Evolutionary conservation across 53 echinoderm and acorn worm species (phyloP).

Genomic region (Holothuria scabra): DNA sequence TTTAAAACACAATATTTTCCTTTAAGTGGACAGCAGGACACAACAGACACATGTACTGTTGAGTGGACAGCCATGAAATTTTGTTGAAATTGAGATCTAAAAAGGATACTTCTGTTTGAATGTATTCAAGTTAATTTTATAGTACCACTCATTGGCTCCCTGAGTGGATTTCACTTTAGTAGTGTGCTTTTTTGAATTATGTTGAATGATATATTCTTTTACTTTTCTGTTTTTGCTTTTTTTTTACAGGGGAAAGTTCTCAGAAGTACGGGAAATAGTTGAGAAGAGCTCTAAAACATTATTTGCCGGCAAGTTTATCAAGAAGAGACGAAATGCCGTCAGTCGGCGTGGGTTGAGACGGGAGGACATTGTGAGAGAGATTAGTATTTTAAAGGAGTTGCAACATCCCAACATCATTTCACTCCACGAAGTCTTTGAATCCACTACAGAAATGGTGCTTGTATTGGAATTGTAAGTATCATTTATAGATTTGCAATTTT

Average conservation of each 20-base stretch:
- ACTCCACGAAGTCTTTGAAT: conserved; percentile 90
- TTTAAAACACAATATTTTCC: too few species aligned
- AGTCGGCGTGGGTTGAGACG: conserved; percentile 82
- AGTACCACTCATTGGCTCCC: too few species aligned
- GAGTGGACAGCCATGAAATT: too few species aligned
- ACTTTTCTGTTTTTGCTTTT: not conserved
- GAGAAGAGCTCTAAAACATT: conserved; percentile 71
- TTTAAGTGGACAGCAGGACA: too few species aligned
- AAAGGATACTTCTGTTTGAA: too few species aligned
- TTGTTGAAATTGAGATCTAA: too few species aligned
- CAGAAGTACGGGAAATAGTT: conserved; percentile 84
- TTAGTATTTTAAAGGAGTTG: conserved; percentile 84
- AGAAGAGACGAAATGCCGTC: conserved; percentile 80
- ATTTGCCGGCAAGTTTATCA: conserved; percentile 93
- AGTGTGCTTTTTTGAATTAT: too few species aligned
- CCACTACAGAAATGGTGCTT: conserved; percentile 82
- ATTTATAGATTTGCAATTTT: too few species aligned
- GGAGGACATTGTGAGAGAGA: conserved; percentile 92
- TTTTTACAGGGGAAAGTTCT: conserved; percentile 86
- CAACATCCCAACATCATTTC: conserved; percentile 85
- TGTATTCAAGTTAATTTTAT: too few species aligned
- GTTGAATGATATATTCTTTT: not conserved
- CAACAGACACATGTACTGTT: too few species aligned
- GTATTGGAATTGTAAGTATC: conserved; percentile 92
- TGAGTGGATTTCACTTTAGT: too few species aligned